These are phyloP conservation scores for Tryphoninae sp. DNA, from an alignment of 2,888 invertebrate species.

Conservation along the genomic window DNA sequence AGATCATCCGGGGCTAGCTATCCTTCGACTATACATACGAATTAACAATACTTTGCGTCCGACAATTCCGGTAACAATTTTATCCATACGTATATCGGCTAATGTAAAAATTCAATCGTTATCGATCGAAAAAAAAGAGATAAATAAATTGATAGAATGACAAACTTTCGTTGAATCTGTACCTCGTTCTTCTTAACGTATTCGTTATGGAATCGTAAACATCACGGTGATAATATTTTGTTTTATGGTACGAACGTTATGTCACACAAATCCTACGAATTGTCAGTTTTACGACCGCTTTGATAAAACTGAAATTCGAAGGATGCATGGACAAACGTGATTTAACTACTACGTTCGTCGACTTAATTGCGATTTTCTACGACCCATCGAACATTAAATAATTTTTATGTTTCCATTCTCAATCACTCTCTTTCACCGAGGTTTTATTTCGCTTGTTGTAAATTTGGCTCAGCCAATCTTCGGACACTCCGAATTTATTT, in stretches of 20 bases:
- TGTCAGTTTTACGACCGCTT: constrained; percentile 73
- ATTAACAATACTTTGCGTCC: constrained; percentile 63
- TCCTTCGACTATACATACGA: constrained; percentile 48
- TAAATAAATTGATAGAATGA: constrained; percentile 58
- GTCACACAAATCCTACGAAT: constrained; percentile 52
- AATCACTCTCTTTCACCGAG: not conserved
- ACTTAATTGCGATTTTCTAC: not conserved
- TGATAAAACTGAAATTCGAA: constrained; percentile 71
- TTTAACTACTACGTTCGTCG: too few species aligned
- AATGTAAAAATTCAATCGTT: constrained; percentile 41
- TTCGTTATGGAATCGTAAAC: not conserved
- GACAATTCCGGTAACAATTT: constrained; percentile 60
- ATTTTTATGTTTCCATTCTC: not conserved
- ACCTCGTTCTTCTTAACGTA: constrained; percentile 20
- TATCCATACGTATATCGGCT: constrained; percentile 43
- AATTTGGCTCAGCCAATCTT: not conserved
- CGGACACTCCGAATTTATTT: not conserved
- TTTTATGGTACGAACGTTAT: not conserved
- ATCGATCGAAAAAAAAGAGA: constrained; percentile 58
- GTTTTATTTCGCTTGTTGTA: not conserved
- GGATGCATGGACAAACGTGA: constrained; percentile 11
- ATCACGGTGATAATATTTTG: not conserved
- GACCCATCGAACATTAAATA: not conserved
- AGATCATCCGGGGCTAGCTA: constrained; percentile 53
- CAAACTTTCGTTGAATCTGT: constrained; percentile 60